Conservation (phyloP, 2,797 vertebrate species). For the Lepus townsendii region DNA sequence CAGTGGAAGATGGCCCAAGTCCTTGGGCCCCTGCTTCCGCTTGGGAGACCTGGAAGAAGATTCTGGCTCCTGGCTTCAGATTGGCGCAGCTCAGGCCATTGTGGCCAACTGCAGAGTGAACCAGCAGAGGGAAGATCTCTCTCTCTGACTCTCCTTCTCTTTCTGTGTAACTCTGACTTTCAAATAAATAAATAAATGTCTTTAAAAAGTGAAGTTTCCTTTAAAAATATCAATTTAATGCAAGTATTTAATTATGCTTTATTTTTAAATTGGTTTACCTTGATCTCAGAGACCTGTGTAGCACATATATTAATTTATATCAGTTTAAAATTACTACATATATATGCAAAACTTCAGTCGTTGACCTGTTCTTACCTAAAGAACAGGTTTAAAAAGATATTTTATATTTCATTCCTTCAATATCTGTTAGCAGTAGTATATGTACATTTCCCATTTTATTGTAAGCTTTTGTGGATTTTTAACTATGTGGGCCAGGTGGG, state of each 20-base stretch:
- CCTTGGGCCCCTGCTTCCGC: too few relatives aligned
- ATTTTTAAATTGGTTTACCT: constrained; percentile 10
- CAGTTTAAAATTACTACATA: background rate
- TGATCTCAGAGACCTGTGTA: background rate
- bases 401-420: constrained; percentile 42
- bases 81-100: too few relatives aligned
- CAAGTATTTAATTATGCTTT: constrained; percentile 30
- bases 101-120: too few relatives aligned
- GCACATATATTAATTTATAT: background rate
- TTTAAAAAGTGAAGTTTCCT: constrained; percentile 8
- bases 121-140: too few relatives aligned
- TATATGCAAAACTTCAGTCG: background rate
- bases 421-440: constrained; percentile 7
- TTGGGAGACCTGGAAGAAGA: too few relatives aligned
- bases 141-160: too few relatives aligned
- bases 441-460: constrained; percentile 51
- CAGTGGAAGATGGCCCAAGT: too few relatives aligned
- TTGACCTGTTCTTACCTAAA: constrained; percentile 24
- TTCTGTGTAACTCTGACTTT: too few relatives aligned
- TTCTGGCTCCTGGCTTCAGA: too few relatives aligned
- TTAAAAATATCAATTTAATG: constrained; percentile 21
- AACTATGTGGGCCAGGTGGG: background rate
- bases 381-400: constrained; percentile 15
- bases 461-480: constrained; percentile 3
- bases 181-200: too few relatives aligned